Evolutionary conservation across 1,140 invertebrate species (phyloP).

Genomic region (Trissolcus basalis): DNA sequence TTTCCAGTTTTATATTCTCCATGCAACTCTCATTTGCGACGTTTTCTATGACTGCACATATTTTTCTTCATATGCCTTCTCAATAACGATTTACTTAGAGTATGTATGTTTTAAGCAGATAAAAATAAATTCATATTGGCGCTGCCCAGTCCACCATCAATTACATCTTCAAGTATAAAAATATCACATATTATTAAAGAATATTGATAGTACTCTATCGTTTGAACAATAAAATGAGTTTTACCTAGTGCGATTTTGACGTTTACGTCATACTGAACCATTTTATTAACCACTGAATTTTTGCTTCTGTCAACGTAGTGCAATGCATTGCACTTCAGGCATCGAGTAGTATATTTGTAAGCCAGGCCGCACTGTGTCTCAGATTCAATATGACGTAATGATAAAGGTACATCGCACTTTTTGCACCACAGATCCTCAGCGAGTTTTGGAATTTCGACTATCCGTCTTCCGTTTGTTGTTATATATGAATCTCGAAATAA

Average conservation of each 20-base stretch:
- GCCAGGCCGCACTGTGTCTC: neutral
- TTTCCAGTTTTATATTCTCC: conserved; percentile 8
- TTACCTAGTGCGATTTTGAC: conserved; percentile 5
- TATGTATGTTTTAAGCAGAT: conserved; percentile 6
- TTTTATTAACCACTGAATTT: neutral
- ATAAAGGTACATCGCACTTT: conserved; percentile 3
- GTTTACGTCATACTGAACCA: neutral
- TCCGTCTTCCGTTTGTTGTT: neutral
- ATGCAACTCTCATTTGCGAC: conserved; percentile 15
- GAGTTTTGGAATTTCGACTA: neutral
- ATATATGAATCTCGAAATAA: no score
- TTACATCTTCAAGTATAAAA: neutral
- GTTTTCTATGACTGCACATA: conserved; percentile 8
- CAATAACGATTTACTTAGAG: conserved; percentile 5
- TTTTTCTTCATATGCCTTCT: conserved; percentile 10
- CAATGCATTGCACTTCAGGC: conserved; percentile 2
- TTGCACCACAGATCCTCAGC: conserved; percentile 5
- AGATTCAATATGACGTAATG: conserved; percentile 1
- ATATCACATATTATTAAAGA: no score
- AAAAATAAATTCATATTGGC: conserved; percentile 5
- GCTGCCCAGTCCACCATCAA: conserved; percentile 1
- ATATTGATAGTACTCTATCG: no score
- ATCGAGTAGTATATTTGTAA: neutral
- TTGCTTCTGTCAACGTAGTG: no score
- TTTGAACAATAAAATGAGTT: conserved; percentile 1